A percentile compares a stretch with the other conserved stretches of the same genome.
Conservation (phyloP, 2,797 vertebrate species). For the Protosalanx chinensis region DNA sequence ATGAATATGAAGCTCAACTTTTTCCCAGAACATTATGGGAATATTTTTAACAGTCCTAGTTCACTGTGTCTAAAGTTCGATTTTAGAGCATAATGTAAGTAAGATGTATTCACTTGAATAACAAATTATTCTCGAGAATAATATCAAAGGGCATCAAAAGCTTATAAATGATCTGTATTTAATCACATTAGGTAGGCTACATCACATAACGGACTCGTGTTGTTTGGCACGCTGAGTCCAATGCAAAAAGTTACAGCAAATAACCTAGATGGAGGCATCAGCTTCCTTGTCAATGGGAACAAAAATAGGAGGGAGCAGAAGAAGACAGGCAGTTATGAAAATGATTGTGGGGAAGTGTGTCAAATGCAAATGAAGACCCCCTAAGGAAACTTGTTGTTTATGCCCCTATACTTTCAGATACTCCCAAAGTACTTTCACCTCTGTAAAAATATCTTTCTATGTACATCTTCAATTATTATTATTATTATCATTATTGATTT, state of each 20-base stretch:
- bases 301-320: conserved; percentile 43
- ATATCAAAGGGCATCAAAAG: neutral
- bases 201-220: no score
- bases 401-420: conserved; percentile 48
- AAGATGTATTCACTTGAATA: neutral
- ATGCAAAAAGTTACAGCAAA: conserved; percentile 49
- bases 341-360: conserved; percentile 74
- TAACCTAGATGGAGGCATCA: conserved; percentile 48
- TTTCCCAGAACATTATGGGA: neutral
- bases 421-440: conserved; percentile 48
- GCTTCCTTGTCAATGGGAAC: conserved; percentile 62
- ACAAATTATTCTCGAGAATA: neutral
- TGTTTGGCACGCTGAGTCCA: conserved; percentile 39
- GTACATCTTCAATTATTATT: conserved; percentile 46
- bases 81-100: neutral
- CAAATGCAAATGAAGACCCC: conserved; percentile 68
- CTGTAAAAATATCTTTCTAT: conserved; percentile 46
- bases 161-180: neutral
- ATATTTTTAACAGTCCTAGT: no score
- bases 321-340: conserved; percentile 70
- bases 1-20: no score
- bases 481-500: conserved; percentile 29
- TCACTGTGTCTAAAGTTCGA: neutral
- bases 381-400: conserved; percentile 60
- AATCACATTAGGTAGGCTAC: neutral